Percentiles rank a stretch among this genome's conserved stretches.
Conservation (phyloP, 2,888 invertebrate species). For the Hyppa rectilinea region DNA sequence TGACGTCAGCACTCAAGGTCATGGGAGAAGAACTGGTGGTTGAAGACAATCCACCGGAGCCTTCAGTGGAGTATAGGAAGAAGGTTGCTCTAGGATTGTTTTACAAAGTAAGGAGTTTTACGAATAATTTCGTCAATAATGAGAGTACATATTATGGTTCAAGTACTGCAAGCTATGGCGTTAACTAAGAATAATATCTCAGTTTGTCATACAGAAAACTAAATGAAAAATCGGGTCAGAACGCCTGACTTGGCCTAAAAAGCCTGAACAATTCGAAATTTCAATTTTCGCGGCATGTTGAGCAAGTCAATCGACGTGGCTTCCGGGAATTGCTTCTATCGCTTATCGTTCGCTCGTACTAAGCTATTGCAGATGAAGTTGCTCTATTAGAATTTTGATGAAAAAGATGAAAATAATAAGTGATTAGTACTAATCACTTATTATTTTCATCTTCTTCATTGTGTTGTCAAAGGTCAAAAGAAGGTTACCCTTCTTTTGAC, state of each 20-base stretch:
- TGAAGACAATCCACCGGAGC: constrained; percentile 85
- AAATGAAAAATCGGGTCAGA: not conserved
- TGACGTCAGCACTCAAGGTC: constrained; percentile 78
- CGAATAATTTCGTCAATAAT: not conserved
- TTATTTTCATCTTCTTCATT: too few species aligned
- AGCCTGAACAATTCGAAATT: constrained; percentile 6
- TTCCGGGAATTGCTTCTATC: constrained; percentile 18
- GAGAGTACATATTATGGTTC: not conserved
- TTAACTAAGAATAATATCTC: not conserved
- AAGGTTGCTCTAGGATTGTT: constrained; percentile 22
- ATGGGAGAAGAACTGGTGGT: constrained; percentile 74
- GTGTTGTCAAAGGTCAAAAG: too few species aligned
- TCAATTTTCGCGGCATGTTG: constrained; percentile 27
- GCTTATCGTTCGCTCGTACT: constrained; percentile 2
- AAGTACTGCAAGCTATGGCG: not conserved
- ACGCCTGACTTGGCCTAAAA: not conserved
- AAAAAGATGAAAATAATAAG: not conserved
- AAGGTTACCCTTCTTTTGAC: not conserved
- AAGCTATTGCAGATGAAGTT: not conserved
- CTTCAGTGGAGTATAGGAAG: constrained; percentile 86
- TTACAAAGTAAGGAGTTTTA: constrained; percentile 19
- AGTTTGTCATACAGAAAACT: not conserved
- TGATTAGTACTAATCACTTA: too few species aligned
- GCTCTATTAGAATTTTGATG: not conserved
- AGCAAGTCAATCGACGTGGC: constrained; percentile 14